Evolutionary conservation across 2,797 vertebrate genomes (phyloP), one percentile per base, ranked within the genome.

Genomic region (Acanthopagrus latus): DNA sequence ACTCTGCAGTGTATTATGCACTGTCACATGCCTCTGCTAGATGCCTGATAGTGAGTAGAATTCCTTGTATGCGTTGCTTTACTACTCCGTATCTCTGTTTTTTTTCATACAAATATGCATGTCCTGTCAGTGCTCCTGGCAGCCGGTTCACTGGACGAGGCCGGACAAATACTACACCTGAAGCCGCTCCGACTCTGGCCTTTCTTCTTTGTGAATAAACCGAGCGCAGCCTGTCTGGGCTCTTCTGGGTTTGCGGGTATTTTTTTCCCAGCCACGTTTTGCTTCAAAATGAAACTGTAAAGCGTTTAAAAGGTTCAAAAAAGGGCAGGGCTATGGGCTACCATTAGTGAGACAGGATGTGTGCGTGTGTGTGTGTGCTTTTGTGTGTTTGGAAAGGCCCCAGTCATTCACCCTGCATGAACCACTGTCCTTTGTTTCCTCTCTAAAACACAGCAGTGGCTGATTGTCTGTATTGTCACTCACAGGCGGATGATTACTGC

Each of bases 351-450:
- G 69, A 66, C 62, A 72, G 80, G 65, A 68, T 76, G 48, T 60
- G 71, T 55, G 41, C 59, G 68, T 64, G 71, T 55, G 41, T 59
- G 68, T 64, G 27, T 27, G 27, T 27, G 14, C 55, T 63, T 74
- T 68, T 84, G 55, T 88, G 64, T 58, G 44, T 77, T 72, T 69
- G 76, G 52, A 76, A 76, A 62, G 46, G 64, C 72, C 75, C 75
- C 71, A 78, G 78, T 88, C 86, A 64, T 76, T 84, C 78, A 85
- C 71, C 73, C 74, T 64, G 62, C 58, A 47, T 84, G 76, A 88
- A 83, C 78, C 58, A 50, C 70, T 66, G 80, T 60, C 68, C 77
- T 88, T 88, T 90, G 85, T 90, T 86, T 84, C 60, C 73, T 81
- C 66, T 72, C 52, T 80, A 52, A 83, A 85, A 87, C 81, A 73